A percentile compares a stretch with the other conserved stretches of the same genome.
These are phyloP conservation scores for Premnoplex brunnescens DNA, from an alignment of 2,797 vertebrate genomes.

Conservation along the genomic window DNA sequence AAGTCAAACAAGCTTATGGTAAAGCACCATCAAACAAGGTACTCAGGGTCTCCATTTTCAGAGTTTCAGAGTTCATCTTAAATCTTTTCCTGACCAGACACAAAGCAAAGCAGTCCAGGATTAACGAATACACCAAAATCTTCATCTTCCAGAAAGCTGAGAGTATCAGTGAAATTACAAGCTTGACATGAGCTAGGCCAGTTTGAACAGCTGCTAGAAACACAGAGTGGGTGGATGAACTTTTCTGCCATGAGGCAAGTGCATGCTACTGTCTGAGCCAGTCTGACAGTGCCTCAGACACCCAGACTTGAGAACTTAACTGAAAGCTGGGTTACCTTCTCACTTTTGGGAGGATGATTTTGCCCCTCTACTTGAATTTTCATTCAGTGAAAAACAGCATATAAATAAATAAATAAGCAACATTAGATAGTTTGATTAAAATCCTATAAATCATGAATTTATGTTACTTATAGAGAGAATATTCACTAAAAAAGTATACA, in stretches of 20 bases:
- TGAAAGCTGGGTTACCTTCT: background rate
- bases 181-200: background rate
- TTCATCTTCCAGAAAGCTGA: background rate
- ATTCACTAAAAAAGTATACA: background rate
- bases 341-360: background rate
- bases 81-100: background rate
- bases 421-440: background rate
- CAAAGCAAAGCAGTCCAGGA: background rate
- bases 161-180: background rate
- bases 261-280: background rate
- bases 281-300: background rate
- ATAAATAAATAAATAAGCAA: background rate
- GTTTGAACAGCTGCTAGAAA: background rate
- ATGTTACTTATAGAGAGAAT: background rate
- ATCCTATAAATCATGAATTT: background rate
- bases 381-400: background rate
- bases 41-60: background rate
- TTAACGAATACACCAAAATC: background rate
- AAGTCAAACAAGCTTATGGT: background rate
- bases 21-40: background rate
- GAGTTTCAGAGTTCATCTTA: background rate
- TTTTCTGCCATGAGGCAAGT: accelerated
- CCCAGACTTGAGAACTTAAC: background rate
- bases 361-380: background rate
- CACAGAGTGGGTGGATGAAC: background rate